Evolutionary conservation across 2,797 vertebrate species (phyloP).

Genomic region (Naso thynnoides): DNA sequence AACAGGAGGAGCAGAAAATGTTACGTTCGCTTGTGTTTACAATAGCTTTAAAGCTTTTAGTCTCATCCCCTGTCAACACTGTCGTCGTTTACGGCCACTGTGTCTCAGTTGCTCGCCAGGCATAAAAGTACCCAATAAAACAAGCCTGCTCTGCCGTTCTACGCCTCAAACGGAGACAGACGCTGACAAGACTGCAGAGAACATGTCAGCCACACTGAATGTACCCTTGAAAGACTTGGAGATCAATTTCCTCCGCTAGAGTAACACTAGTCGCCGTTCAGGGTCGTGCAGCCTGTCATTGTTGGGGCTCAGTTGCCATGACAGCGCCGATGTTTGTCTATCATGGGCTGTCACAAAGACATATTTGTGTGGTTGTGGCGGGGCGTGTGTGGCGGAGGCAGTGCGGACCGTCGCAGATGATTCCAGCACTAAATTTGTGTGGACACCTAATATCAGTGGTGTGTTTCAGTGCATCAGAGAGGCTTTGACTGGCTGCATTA

Average conservation of each 20-base stretch:
- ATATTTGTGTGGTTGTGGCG: conserved; percentile 64
- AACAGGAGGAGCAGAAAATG: conserved; percentile 14
- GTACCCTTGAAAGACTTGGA: conserved; percentile 45
- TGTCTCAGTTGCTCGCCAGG: conserved; percentile 44
- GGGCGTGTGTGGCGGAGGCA: conserved; percentile 14
- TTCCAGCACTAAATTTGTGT: conserved; percentile 10
- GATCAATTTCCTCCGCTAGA: conserved; percentile 63
- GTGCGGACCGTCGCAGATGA: conserved; percentile 14
- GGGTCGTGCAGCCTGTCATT: conserved; percentile 62
- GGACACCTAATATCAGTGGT: background rate
- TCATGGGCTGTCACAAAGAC: conserved; percentile 58
- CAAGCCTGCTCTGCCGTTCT: conserved; percentile 3
- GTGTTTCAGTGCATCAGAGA: background rate
- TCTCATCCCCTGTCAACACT: conserved; percentile 36
- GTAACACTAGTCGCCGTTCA: conserved; percentile 61
- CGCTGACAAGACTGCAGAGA: conserved; percentile 8
- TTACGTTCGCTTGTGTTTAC: conserved; percentile 27
- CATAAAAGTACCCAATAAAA: conserved; percentile 47
- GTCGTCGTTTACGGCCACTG: conserved; percentile 23
- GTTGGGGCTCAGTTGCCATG: conserved; percentile 73
- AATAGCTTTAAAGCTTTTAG: conserved; percentile 48
- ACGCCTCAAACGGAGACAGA: conserved; percentile 1
- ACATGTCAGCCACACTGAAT: conserved; percentile 37
- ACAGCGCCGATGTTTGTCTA: conserved; percentile 70
- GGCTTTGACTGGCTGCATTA: background rate